Conservation (phyloP, 2,888 invertebrate species). For the Autographa gamma region DNA sequence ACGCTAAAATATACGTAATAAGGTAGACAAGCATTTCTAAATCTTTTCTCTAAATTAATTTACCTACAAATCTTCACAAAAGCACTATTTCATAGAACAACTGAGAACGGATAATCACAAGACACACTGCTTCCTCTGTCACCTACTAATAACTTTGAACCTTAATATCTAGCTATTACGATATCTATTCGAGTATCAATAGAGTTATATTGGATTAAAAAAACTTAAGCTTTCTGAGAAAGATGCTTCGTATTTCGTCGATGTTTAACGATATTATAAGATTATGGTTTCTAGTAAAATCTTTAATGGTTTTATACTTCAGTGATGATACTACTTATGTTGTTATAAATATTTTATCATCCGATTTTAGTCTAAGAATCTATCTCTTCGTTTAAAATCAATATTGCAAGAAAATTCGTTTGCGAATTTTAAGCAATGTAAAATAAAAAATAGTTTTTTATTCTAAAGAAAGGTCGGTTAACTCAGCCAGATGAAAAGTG, state of each 20-base stretch:
- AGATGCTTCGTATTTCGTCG: conserved; percentile 22
- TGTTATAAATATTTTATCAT: neutral
- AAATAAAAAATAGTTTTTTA: too few relatives aligned
- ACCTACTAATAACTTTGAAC: conserved; percentile 14
- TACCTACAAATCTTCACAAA: conserved; percentile 35
- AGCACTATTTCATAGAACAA: conserved; percentile 49
- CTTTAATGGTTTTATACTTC: conserved; percentile 41
- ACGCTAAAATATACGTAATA: conserved; percentile 16
- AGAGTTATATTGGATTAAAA: conserved; percentile 17
- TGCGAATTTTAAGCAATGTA: too few relatives aligned
- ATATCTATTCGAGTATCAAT: neutral
- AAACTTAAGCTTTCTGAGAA: conserved; percentile 47
- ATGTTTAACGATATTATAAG: conserved; percentile 47
- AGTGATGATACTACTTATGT: conserved; percentile 16
- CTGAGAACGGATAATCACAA: conserved; percentile 37
- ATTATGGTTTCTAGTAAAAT: conserved; percentile 54
- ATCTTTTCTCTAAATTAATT: conserved; percentile 43
- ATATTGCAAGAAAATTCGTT: neutral
- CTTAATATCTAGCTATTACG: neutral
- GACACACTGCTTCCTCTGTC: conserved; percentile 34
- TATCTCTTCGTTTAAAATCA: neutral
- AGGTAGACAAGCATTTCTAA: conserved; percentile 28
- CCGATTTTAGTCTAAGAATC: neutral
- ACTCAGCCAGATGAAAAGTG: too few relatives aligned
- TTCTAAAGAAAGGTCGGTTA: too few relatives aligned